phyloP scores from a whole-genome alignment of 2,888 invertebrate genomes.

The Andricus curvator region DNA sequence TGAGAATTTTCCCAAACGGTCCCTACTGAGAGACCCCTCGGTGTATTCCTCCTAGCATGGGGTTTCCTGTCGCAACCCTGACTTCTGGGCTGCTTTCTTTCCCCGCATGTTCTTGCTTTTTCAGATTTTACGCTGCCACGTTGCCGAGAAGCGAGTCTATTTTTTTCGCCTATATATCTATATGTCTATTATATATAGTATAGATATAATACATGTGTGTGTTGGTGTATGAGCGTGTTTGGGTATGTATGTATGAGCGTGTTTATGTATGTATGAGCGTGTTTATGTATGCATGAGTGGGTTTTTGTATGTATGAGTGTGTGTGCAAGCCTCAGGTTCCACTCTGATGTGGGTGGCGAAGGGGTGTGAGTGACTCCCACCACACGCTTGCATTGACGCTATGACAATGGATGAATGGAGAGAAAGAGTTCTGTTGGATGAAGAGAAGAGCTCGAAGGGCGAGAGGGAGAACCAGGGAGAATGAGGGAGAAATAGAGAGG shows the following conservation, averaged over 20 bases:
- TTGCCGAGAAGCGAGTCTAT: conserved; percentile 13
- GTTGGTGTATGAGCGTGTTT: no score
- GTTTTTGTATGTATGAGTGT: background rate
- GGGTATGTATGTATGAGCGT: no score
- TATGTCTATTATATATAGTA: background rate
- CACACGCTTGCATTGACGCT: conserved; percentile 51
- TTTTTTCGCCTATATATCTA: background rate
- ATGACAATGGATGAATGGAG: conserved; percentile 45
- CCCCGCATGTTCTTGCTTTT: conserved; percentile 9
- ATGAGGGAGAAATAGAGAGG: conserved; percentile 32
- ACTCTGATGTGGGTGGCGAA: conserved; percentile 41
- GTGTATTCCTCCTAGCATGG: conserved; percentile 24
- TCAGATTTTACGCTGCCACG: conserved; percentile 37
- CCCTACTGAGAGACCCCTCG: conserved; percentile 21
- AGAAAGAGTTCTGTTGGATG: conserved; percentile 42
- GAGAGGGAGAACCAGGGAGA: conserved; percentile 43
- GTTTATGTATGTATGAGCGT: no score
- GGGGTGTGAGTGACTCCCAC: conserved; percentile 35
- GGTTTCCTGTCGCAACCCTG: conserved; percentile 40
- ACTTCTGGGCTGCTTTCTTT: conserved; percentile 33
- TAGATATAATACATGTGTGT: no score
- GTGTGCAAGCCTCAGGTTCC: conserved; percentile 24
- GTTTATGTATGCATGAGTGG: no score
- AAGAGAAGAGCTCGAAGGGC: conserved; percentile 36
- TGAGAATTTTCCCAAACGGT: conserved; percentile 39